Base-by-base conservation (phyloP, 2,113 vertebrate species). In the Gallinago undulata region DNA sequence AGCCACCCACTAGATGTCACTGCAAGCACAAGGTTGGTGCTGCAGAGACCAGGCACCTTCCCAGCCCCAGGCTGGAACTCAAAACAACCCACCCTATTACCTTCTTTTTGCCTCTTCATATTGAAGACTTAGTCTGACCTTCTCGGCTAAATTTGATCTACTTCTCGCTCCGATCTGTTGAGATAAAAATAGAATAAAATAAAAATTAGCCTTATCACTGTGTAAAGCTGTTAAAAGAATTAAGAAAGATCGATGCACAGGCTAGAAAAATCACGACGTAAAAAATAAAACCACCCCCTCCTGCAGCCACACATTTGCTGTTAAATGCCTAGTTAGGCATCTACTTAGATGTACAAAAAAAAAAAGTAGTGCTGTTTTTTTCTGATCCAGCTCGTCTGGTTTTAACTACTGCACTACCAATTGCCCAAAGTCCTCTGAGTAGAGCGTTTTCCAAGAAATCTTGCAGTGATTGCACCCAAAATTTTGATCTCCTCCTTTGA, bases 51-150 rank as follows among this genome's bases (percentile, higher is more conserved):
- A 1, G 13, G 2, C 14, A 9, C 27, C 12, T 23, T 35, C 19
- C 53, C 41, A 64, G 13, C 45, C 30, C 37, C 2, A 10, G 19
- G 6, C 75, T 17, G 8, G 8, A 22, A 19, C 31, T 39, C 4
- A 14, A 64, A 90, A 28, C 48, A 23, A 70, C 64, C 19, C 59
- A 59, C 21, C 51, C 86, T 3, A 4, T 93, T 97, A 99, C 98
- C 98, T 98, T 94, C 98, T 97, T 88, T 98, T 99, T 81, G 98
- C 98, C 95, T 99, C 98, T 95, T 98, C 98, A 25, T 99, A 99
- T 51, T 98, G 98, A 35, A 99, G 98, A 56, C 98, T 99, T 53
- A 99, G 97, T 59, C 98, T 97, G 98, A 98, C 98, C 95, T 98
- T 98, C 94, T 99, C 98, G 55, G 98, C 98, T 95, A 99, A 96